Percentiles rank a stretch among this genome's conserved stretches.
These are phyloP conservation scores for Pseudochaenichthys georgianus DNA, from an alignment of 2,797 vertebrate genomes.

Conservation along the genomic window DNA sequence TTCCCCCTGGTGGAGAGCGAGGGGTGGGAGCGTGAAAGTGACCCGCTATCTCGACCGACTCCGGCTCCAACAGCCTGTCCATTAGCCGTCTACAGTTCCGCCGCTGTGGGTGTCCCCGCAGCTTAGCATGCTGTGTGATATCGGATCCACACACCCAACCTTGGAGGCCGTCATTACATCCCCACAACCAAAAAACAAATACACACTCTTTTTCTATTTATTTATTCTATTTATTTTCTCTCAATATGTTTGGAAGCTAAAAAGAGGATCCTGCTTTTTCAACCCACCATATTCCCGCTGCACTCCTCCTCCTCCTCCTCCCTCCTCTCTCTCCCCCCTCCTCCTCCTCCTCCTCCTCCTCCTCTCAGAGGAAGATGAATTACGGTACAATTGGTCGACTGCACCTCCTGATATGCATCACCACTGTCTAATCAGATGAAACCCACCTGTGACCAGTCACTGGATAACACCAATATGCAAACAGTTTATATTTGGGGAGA, in stretches of 20 bases:
- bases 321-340: slow-evolving; percentile 48
- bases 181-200: slow-evolving; percentile 41
- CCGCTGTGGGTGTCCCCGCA: slow-evolving; percentile 76
- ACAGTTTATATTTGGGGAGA: slow-evolving; percentile 67
- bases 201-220: background rate
- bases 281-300: slow-evolving; percentile 36
- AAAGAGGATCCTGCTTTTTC: slow-evolving; percentile 38
- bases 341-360: slow-evolving; percentile 49
- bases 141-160: slow-evolving; percentile 61
- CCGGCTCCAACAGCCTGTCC: slow-evolving; percentile 82
- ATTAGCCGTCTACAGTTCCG: slow-evolving; percentile 81
- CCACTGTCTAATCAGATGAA: slow-evolving; percentile 78
- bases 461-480: slow-evolving; percentile 74
- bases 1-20: slow-evolving; percentile 67
- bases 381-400: slow-evolving; percentile 66
- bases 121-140: slow-evolving; percentile 72
- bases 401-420: slow-evolving; percentile 74
- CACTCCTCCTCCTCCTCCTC: slow-evolving; percentile 47
- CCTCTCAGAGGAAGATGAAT: slow-evolving; percentile 73
- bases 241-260: slow-evolving; percentile 23
- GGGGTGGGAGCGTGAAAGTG: slow-evolving; percentile 84
- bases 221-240: slow-evolving; percentile 9
- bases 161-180: slow-evolving; percentile 46
- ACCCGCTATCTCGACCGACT: slow-evolving; percentile 78
- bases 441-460: slow-evolving; percentile 77